A percentile compares a stretch with the other conserved stretches of the same genome.
Evolutionary conservation across 2,888 invertebrate genomes (phyloP).

Genomic region (Lithophane socia): DNA sequence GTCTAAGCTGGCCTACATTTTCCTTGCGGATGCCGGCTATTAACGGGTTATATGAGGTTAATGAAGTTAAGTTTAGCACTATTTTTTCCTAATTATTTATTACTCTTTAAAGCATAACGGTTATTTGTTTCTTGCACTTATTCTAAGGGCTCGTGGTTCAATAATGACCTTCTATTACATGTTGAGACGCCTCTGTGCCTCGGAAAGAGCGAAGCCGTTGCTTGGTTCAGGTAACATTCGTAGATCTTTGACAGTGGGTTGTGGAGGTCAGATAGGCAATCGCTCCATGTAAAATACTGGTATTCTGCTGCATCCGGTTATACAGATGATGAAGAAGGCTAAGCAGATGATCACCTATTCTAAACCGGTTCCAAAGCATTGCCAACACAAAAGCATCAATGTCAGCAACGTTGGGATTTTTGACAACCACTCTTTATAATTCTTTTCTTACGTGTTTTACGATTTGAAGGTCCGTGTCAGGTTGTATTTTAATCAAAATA

Average conservation of each 20-base stretch:
- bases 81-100: background rate
- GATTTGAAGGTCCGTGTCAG: background rate
- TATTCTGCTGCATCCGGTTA: no score
- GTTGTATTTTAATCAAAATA: background rate
- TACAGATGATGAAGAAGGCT: no score
- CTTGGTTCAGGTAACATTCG: no score
- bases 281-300: no score
- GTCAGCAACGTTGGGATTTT: background rate
- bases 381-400: background rate
- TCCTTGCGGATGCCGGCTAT: background rate
- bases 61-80: conserved; percentile 1
- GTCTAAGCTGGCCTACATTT: conserved; percentile 7
- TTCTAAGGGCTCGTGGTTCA: no score
- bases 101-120: background rate
- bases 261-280: no score
- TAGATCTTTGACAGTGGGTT: no score
- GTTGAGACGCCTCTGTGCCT: no score
- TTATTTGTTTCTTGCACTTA: background rate
- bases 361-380: no score
- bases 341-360: no score
- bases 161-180: no score
- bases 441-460: background rate
- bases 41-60: background rate
- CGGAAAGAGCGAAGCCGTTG: no score
- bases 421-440: background rate